These are phyloP conservation scores for Macropus fuliginosus DNA, from an alignment of 2,797 vertebrate genomes.

Conservation along the genomic window DNA sequence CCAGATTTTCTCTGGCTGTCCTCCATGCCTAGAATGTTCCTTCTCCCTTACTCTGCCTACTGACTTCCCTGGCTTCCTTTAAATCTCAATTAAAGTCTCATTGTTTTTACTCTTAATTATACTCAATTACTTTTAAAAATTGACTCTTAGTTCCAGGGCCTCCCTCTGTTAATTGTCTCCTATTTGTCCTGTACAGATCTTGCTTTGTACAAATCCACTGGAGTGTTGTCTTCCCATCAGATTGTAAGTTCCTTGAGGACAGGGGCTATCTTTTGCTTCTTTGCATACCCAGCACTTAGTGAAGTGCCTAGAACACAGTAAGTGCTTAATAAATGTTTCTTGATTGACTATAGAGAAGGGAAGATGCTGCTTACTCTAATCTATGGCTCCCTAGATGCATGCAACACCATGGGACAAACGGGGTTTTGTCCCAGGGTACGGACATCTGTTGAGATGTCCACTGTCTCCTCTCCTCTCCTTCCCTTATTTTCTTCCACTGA, in stretches of 20 bases:
- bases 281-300: background rate
- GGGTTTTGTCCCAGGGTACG: background rate
- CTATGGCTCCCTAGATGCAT: background rate
- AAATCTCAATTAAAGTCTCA: background rate
- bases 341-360: background rate
- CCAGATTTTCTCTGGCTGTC: background rate
- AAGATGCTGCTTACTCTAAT: background rate
- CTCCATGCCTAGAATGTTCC: background rate
- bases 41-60: background rate
- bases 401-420: background rate
- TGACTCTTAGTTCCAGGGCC: background rate
- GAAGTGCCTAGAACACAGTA: background rate
- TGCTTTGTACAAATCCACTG: background rate
- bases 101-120: background rate
- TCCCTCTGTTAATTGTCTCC: background rate
- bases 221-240: background rate
- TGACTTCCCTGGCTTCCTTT: background rate
- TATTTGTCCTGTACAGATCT: background rate
- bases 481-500: background rate
- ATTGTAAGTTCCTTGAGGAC: background rate
- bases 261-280: background rate
- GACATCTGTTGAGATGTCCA: background rate
- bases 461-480: background rate
- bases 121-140: background rate
- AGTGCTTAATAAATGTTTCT: background rate